Conservation (phyloP, 2,797 vertebrate species). For the Thalassophryne amazonica region DNA sequence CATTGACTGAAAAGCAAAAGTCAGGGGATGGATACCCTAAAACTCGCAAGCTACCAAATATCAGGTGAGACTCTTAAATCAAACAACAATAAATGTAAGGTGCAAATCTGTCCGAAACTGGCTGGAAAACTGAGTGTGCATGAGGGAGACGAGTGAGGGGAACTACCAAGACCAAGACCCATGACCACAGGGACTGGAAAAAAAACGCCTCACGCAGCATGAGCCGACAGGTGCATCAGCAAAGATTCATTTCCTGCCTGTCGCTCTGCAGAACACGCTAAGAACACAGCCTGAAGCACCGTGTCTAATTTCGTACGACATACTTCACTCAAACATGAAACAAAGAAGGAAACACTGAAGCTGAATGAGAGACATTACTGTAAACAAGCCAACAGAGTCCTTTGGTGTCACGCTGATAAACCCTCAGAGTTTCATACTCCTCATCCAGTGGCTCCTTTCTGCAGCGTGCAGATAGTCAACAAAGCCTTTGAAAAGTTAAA, state of each 20-base stretch:
- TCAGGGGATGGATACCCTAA: too few species aligned
- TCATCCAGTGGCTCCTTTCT: not conserved
- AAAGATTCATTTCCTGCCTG: not conserved
- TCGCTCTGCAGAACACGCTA: not conserved
- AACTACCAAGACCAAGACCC: too few species aligned
- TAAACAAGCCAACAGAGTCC: not conserved
- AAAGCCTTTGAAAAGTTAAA: not conserved
- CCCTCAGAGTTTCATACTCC: not conserved
- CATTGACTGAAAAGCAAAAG: too few species aligned
- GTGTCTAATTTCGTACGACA: not conserved
- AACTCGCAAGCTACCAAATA: too few species aligned
- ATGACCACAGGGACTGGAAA: too few species aligned
- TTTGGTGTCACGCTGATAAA: not conserved
- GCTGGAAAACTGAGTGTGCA: too few species aligned
- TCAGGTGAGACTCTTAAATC: too few species aligned
- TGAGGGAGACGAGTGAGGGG: too few species aligned
- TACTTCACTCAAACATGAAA: conserved; percentile 2
- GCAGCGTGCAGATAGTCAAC: not conserved
- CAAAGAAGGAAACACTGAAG: not conserved
- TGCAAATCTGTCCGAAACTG: too few species aligned
- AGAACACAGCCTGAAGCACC: not conserved
- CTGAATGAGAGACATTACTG: not conserved
- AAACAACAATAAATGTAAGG: too few species aligned
- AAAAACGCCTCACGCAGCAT: too few species aligned
- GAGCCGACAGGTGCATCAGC: too few species aligned